Conservation (phyloP, 2,113 vertebrate species). For the Nematolebias whitei region DNA sequence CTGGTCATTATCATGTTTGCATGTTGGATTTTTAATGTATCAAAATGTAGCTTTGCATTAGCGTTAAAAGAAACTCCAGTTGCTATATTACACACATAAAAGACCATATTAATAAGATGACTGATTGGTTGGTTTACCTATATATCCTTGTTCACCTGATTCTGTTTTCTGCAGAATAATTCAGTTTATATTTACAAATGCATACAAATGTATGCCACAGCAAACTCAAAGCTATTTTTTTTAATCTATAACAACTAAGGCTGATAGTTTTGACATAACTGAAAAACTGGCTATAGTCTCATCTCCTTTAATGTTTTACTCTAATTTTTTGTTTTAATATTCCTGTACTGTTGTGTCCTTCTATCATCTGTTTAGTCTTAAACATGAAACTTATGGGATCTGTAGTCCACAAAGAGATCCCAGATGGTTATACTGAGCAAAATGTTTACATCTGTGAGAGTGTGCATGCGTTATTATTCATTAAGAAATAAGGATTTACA, state of each 20-base stretch:
- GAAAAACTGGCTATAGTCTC: neutral
- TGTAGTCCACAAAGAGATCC: slow-evolving; percentile 43
- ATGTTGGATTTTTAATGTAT: slow-evolving; percentile 22
- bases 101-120: neutral
- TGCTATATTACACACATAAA: neutral
- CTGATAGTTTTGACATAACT: slow-evolving; percentile 3
- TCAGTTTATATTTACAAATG: neutral
- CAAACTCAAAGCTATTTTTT: neutral
- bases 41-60: neutral
- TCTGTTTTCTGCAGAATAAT: neutral
- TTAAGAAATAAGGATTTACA: slow-evolving; percentile 44
- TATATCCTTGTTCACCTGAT: neutral
- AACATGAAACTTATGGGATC: slow-evolving; percentile 53
- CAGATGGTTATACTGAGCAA: slow-evolving; percentile 45
- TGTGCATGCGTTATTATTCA: slow-evolving; percentile 29
- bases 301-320: neutral
- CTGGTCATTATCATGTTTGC: slow-evolving; percentile 41
- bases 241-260: neutral
- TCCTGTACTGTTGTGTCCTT: slow-evolving; percentile 36
- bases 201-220: neutral
- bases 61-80: neutral
- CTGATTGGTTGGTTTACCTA: neutral
- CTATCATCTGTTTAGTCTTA: slow-evolving; percentile 28
- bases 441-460: slow-evolving; percentile 20
- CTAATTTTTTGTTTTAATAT: neutral